A percentile compares a stretch with the other conserved stretches of the same genome.
Conservation (phyloP, 2,888 invertebrate species). For the Exocentrus adspersus region DNA sequence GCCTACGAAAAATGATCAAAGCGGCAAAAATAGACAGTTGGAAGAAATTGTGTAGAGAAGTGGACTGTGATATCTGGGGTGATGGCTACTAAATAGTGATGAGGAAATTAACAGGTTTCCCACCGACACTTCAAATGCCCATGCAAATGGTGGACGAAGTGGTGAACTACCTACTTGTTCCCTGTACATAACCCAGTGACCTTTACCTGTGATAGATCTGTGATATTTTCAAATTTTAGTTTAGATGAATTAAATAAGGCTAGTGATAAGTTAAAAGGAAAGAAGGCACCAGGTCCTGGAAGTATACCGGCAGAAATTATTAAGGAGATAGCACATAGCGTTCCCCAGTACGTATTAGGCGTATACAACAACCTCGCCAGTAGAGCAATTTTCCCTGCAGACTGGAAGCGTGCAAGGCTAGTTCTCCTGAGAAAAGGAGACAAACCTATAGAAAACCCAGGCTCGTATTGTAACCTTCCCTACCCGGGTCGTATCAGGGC, state of each 20-base stretch:
- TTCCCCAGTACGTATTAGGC: conserved; percentile 1
- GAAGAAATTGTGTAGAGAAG: conserved; percentile 19
- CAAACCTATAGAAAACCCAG: conserved; percentile 6
- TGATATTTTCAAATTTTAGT: conserved; percentile 8
- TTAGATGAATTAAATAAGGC: conserved; percentile 12
- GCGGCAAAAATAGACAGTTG: conserved; percentile 23
- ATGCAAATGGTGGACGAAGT: conserved; percentile 15
- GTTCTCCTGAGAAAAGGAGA: conserved; percentile 4
- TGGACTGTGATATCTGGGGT: conserved; percentile 6
- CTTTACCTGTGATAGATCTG: conserved; percentile 6
- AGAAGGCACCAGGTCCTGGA: conserved; percentile 11
- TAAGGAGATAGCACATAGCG: not conserved
- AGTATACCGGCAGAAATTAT: conserved; percentile 21
- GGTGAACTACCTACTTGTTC: conserved; percentile 26
- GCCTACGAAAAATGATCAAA: conserved; percentile 18
- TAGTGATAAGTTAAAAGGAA: conserved; percentile 2
- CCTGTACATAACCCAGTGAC: conserved; percentile 14
- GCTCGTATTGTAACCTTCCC: no score
- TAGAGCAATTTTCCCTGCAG: not conserved
- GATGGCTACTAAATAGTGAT: conserved; percentile 28
- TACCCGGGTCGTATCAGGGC: no score
- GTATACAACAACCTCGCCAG: conserved; percentile 21
- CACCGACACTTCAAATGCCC: conserved; percentile 15
- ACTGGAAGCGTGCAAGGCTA: conserved; percentile 7
- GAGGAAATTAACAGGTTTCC: conserved; percentile 18